A percentile compares a stretch with the other conserved stretches of the same genome.
Evolutionary conservation across 30 jellyfish, hydroid and myxozoan species (phyloP).

Genomic region (Catostylus mosaicus): DNA sequence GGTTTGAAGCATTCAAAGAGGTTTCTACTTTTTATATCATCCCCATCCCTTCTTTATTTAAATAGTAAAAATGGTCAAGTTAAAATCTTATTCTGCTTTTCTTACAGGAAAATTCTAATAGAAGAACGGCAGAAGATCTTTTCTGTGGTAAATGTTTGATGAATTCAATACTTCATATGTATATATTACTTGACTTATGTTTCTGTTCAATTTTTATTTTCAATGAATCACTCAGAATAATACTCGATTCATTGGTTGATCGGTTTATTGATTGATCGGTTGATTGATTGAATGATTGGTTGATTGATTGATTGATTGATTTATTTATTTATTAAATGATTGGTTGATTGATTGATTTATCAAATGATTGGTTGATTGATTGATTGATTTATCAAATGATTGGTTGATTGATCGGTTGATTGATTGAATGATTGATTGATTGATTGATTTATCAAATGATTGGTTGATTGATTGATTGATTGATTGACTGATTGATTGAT

Average conservation of each 20-base stretch:
- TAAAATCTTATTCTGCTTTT: background rate
- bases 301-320: background rate
- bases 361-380: background rate
- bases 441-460: background rate
- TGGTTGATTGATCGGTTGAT: background rate
- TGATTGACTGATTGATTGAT: background rate
- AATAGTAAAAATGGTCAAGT: too few relatives aligned
- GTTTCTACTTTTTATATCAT: slow-evolving; percentile 41
- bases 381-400: background rate
- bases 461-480: background rate
- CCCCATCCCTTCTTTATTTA: too few relatives aligned
- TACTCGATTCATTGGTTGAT: too few relatives aligned
- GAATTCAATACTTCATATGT: too few relatives aligned
- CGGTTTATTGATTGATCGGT: too few relatives aligned
- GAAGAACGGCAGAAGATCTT: slow-evolving; percentile 26
- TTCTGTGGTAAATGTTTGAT: slow-evolving; percentile 50
- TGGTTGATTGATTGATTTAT: background rate
- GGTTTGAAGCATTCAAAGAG: slow-evolving; percentile 80
- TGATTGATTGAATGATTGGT: background rate
- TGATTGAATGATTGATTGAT: background rate
- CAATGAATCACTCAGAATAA: too few relatives aligned
- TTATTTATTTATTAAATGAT: too few relatives aligned
- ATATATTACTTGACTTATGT: too few relatives aligned
- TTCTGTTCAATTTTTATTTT: too few relatives aligned
- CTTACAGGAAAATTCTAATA: slow-evolving; percentile 28